Evolutionary conservation across 2,888 invertebrate genomes (phyloP).

Genomic region (Teleogryllus oceanicus): DNA sequence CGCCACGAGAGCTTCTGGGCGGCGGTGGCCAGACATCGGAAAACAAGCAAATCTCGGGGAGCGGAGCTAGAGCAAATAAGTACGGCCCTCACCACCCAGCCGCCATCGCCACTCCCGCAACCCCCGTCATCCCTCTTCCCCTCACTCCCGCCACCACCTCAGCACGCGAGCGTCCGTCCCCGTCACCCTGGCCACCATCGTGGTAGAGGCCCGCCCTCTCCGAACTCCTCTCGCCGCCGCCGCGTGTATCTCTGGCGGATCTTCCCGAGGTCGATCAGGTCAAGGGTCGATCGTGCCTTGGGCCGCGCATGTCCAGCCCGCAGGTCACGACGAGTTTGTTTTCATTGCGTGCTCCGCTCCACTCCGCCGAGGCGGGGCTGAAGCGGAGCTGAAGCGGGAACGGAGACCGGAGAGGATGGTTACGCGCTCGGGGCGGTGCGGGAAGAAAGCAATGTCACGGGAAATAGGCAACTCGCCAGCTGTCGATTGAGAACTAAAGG

Average conservation of each 20-base stretch:
- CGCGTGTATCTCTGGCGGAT: not conserved
- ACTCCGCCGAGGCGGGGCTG: not conserved
- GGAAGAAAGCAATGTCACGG: no score
- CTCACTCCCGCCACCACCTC: not conserved
- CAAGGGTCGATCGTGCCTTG: not conserved
- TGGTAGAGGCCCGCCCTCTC: not conserved
- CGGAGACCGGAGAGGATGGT: no score
- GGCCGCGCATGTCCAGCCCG: not conserved
- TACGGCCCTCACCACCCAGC: not conserved
- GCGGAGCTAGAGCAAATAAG: not conserved
- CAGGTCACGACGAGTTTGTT: not conserved
- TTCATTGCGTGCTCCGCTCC: not conserved
- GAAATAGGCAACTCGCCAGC: no score
- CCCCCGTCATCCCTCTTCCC: not conserved
- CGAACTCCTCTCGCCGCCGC: not conserved
- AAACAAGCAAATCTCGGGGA: constrained; percentile 7
- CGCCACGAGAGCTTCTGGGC: not conserved
- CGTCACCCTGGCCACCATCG: no score
- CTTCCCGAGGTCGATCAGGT: not conserved
- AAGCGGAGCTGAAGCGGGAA: not conserved
- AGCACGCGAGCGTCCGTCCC: no score
- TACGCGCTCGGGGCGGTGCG: no score
- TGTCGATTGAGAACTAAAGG: no score
- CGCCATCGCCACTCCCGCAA: not conserved
- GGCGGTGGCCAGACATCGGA: not conserved